phyloP scores from a whole-genome alignment of 2,797 vertebrate species.

The Benthosema pterotum region DNA sequence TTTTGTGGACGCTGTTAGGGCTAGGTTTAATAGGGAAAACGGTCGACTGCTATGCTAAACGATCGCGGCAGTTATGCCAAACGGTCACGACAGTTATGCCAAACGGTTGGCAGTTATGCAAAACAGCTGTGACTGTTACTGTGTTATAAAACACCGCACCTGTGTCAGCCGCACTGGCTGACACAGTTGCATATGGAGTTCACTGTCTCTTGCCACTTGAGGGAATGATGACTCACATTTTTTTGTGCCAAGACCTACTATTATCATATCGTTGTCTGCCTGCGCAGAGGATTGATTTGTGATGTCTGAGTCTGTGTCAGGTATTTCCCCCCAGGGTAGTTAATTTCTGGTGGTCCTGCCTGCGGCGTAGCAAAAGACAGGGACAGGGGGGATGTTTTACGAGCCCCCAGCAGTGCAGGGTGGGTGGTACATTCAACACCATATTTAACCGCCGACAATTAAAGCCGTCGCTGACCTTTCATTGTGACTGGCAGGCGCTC shows the following conservation, averaged over 20 bases:
- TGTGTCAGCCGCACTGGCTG: no score
- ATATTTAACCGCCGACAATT: slow-evolving; percentile 64
- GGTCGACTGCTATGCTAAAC: no score
- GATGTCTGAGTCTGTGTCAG: slow-evolving; percentile 41
- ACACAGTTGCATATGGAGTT: no score
- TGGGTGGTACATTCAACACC: slow-evolving; percentile 50
- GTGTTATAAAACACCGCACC: no score
- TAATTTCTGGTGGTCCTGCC: slow-evolving; percentile 56
- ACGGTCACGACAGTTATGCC: no score
- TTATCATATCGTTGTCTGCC: slow-evolving; percentile 38
- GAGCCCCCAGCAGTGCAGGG: slow-evolving; percentile 50
- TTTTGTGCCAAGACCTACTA: slow-evolving; percentile 28
- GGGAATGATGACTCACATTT: slow-evolving; percentile 20
- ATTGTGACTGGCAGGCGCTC: slow-evolving; percentile 61
- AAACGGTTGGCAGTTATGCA: no score
- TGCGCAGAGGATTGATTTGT: slow-evolving; percentile 55
- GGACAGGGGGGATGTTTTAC: slow-evolving; percentile 48
- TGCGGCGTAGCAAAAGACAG: slow-evolving; percentile 42
- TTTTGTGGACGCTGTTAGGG: no score
- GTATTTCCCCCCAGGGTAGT: slow-evolving; percentile 46
- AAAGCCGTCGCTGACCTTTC: slow-evolving; percentile 54
- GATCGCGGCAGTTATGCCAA: no score
- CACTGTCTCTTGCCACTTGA: neutral
- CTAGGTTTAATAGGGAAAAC: no score
- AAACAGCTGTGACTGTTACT: no score